These are phyloP conservation scores for Zelostemma sp. DNA, from an alignment of 1,140 invertebrate genomes.

Conservation along the genomic window DNA sequence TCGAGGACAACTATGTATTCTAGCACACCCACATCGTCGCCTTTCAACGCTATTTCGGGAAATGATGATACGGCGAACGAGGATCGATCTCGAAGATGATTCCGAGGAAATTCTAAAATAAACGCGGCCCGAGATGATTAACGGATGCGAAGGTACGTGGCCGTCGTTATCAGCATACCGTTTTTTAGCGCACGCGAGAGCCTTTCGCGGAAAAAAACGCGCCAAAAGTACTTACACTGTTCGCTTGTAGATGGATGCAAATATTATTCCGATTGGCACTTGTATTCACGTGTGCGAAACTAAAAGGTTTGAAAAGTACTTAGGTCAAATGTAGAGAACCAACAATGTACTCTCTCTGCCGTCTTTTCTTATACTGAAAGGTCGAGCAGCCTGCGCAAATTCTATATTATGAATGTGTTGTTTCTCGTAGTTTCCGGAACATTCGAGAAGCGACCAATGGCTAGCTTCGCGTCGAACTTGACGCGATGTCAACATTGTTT, in stretches of 20 bases:
- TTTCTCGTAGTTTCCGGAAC: slow-evolving; percentile 64
- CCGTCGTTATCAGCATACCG: slow-evolving; percentile 1
- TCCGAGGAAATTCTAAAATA: slow-evolving; percentile 35
- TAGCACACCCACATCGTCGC: slow-evolving; percentile 40
- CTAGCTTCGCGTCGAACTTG: slow-evolving; percentile 18
- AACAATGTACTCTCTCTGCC: slow-evolving; percentile 29
- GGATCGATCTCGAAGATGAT: slow-evolving; percentile 3
- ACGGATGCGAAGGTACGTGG: slow-evolving; percentile 7
- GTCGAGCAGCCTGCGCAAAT: slow-evolving; percentile 52
- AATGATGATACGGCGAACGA: slow-evolving; percentile 36
- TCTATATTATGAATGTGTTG: slow-evolving; percentile 58
- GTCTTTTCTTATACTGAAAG: slow-evolving; percentile 58
- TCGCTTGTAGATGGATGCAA: not conserved
- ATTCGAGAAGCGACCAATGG: slow-evolving; percentile 60
- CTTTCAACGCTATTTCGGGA: slow-evolving; percentile 50
- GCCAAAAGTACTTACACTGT: slow-evolving; percentile 16
- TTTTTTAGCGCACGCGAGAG: not conserved
- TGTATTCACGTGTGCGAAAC: not conserved
- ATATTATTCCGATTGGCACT: slow-evolving; percentile 23
- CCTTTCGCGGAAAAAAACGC: not conserved
- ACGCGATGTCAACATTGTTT: not conserved
- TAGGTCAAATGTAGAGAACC: not conserved
- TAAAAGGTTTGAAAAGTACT: slow-evolving; percentile 2
- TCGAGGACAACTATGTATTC: slow-evolving; percentile 24
- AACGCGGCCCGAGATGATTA: slow-evolving; percentile 9